Evolutionary conservation across 2,888 invertebrate genomes (phyloP), one percentile per base, ranked within the genome.

Genomic region (Hybos culiciformis): DNA sequence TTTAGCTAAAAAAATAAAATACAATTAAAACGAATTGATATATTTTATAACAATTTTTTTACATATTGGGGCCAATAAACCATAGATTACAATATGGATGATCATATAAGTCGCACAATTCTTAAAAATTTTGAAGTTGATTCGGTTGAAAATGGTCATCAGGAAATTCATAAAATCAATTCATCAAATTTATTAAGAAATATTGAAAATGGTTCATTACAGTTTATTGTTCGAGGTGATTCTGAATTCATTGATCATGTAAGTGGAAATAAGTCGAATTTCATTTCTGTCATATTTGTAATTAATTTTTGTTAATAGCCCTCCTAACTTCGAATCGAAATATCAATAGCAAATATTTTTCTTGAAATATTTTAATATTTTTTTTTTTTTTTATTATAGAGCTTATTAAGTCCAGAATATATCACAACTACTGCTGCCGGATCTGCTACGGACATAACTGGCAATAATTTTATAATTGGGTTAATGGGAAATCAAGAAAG

Each of bases 191-290:
- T 50, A 6, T 41, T 52, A 3, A 46, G 46, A 18, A 45, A 45
- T 11, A 45, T 51, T 3, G 54, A 54, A 41, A 50, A 43, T 48
- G 52, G 48, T 11, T 47, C 48, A 21, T 46, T 52, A 12, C 54
- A 55, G 37, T 54, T 54, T 41, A 52, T 55, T 41, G 47, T 45
- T 9, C 48, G 48, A 38, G 53, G 55, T 23, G 58, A 58, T 7
- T 54, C 56, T 21, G 60, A 62, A 53, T 64, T 56, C 50, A 65
- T 66, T 44, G 66, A 66, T 46, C 63, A 65, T 51, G 66, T 66
- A 55, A 56, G 17, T 45, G 20, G 23, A 29, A 33, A 20, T 34
- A n/a, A n/a, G n/a, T n/a, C n/a, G n/a, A n/a, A n/a, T n/a, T n/a
- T n/a, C n/a, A n/a, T n/a, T n/a, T n/a, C n/a, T n/a, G n/a, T n/a